Base-by-base conservation (phyloP, 2,797 vertebrate species). In the Sibirionetta formosa region DNA sequence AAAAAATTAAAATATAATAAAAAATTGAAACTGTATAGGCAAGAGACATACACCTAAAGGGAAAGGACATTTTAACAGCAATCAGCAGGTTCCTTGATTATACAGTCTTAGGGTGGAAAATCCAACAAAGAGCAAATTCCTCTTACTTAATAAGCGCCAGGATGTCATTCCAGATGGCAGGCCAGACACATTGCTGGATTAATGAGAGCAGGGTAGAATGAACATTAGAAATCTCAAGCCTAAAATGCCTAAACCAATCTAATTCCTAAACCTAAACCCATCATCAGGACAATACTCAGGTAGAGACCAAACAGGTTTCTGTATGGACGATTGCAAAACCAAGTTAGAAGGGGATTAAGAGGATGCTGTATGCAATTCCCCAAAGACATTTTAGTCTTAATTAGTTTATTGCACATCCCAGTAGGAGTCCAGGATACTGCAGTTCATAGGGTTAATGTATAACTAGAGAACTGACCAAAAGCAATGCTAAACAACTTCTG, bases 261-360 rank as follows among this genome's bases (percentile, higher is more conserved):
- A 72, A 91, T 88, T 90, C 66, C 48, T 90, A 82, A 92, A 60
- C 66, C 48, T 90, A 82, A 92, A 60, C 16, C n/a, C 14, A 33
- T 57, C 36, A 93, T 78, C 50, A 33, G 42, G 15, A 65, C 57
- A 72, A 51, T 38, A 82, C 61, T 22, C 63, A 73, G n/a, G 14
- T 58, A 78, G 9, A 40, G 27, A 92, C 90, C n/a, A 90, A 76
- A 8, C 11, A 84, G 20, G 23, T 75, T 9, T 68, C 69, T 58
- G 3, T 29, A 40, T 7, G 16, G 27, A 35, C 66, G 31, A 73
- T 86, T 14, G 58, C 54, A 51, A 90, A 94, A 82, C 19, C 51
- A 70, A 51, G 29, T 15, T 72, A 72, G n/a, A 76, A 84, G 24
- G 20, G 22, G 48, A 80, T 82, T 95, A 83, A 79, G 23, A 72